phyloP scores from a whole-genome alignment of 2,797 vertebrate species.

The Alosa sapidissima region DNA sequence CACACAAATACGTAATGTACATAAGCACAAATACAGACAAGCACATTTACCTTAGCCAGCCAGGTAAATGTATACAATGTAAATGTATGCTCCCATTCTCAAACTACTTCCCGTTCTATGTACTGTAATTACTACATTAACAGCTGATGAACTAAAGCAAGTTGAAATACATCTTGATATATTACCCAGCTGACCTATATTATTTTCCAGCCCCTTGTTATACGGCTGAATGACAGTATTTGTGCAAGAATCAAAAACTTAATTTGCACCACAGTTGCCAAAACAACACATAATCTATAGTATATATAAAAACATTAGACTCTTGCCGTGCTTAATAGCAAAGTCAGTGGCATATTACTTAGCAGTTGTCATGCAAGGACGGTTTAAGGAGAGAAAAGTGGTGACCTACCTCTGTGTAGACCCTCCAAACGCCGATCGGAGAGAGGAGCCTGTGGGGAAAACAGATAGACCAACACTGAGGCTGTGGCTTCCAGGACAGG shows the following conservation, averaged over 20 bases:
- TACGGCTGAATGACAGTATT: neutral
- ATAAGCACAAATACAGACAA: neutral
- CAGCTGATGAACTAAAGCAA: neutral
- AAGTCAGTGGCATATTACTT: neutral
- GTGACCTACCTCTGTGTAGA: constrained; percentile 53
- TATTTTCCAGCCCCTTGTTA: neutral
- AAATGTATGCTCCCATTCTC: neutral
- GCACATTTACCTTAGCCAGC: neutral
- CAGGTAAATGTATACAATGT: neutral
- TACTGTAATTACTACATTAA: neutral
- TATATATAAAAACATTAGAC: too few relatives aligned
- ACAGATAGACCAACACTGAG: constrained; percentile 17
- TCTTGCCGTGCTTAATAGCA: neutral
- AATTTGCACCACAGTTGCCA: neutral
- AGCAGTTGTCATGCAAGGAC: neutral
- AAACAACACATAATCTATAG: too few relatives aligned
- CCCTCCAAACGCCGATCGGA: constrained; percentile 45
- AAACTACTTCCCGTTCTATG: neutral
- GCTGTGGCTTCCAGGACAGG: neutral
- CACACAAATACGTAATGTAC: neutral
- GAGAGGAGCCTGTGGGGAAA: constrained; percentile 35
- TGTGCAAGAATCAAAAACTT: neutral
- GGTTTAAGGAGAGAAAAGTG: neutral
- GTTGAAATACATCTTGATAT: neutral
- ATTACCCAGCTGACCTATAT: neutral